Evolutionary conservation across 2,113 vertebrate genomes (phyloP).

Genomic region (Phaetusa simplex): DNA sequence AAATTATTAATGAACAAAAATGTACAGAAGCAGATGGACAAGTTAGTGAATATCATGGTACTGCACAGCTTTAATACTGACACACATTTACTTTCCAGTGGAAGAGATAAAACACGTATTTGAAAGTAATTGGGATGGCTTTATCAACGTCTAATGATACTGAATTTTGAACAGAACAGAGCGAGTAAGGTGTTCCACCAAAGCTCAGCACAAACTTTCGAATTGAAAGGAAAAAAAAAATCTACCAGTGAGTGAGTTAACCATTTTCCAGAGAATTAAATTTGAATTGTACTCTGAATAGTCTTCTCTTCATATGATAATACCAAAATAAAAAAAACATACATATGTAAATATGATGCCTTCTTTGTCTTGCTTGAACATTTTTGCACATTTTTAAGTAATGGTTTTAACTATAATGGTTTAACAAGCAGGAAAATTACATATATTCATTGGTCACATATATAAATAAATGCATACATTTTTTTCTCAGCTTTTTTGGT

Average conservation of each 20-base stretch:
- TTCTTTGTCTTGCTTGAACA: slow-evolving; percentile 28
- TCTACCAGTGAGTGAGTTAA: neutral
- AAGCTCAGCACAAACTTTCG: slow-evolving; percentile 57
- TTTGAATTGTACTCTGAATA: neutral
- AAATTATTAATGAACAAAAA: slow-evolving; percentile 71
- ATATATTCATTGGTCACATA: neutral
- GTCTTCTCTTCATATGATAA: neutral
- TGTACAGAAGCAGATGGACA: slow-evolving; percentile 73
- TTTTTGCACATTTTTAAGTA: slow-evolving; percentile 1
- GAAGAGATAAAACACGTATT: slow-evolving; percentile 70
- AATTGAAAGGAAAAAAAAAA: neutral
- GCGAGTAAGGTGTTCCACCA: slow-evolving; percentile 69
- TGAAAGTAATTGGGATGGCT: slow-evolving; percentile 48
- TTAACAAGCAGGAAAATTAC: slow-evolving; percentile 19
- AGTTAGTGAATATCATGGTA: slow-evolving; percentile 70
- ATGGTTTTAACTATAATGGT: neutral
- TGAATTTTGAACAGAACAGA: slow-evolving; percentile 46
- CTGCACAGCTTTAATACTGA: slow-evolving; percentile 77
- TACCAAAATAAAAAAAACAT: neutral
- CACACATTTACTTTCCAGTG: slow-evolving; percentile 71
- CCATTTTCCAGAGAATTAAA: slow-evolving; percentile 30
- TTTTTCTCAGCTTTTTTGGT: neutral
- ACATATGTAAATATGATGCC: neutral
- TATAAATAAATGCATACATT: neutral
- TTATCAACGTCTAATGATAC: slow-evolving; percentile 41